Evolutionary conservation across 2,797 vertebrate genomes (phyloP), one percentile per base, ranked within the genome.

Genomic region (Alouatta caraya): DNA sequence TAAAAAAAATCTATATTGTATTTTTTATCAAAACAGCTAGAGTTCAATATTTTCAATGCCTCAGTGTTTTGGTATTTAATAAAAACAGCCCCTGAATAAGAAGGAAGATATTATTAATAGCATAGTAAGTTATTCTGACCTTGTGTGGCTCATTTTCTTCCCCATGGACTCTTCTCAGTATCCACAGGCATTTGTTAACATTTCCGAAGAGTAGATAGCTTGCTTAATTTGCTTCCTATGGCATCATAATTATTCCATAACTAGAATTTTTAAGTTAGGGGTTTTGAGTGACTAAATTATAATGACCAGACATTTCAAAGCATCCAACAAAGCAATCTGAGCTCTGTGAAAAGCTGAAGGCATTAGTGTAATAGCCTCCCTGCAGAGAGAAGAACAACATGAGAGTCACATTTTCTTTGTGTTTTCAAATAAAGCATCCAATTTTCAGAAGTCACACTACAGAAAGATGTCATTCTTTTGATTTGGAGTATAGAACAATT

Each of bases 221-320:
- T 88, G 61, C 87, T 93, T 79, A 89, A 89, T 50, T 82, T 52
- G 64, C 44, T 79, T 85, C 46, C n/a, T 87, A 73, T 17, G n/a
- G n/a, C 37, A 44, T 84, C 37, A 89, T 75, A 88, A 76, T 61
- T 48, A 80, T 89, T 92, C n/a, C 7, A 13, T 28, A 94, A 88
- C 44, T 42, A 97, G 72, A 96, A 96, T 94, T 98, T 97, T 97
- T 96, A 96, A 97, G 92, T 64, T 10, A 93, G 52, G 39, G 50
- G 19, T 82, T 55, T 87, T 44, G 46, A 50, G 15, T 95, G 57
- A 97, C 75, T 95, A 85, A 97, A 96, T 8, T 93, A 50, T 84
- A 97, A 96, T 89, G 81, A 61, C 44, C 61, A 61, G 72, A 50
- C 88, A 96, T 78, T 98, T 86, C 84, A 97, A 97, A 97, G 89